These are phyloP conservation scores for Acanthococcus lagerstroemiae DNA, from an alignment of 2,888 invertebrate genomes.

Conservation along the genomic window DNA sequence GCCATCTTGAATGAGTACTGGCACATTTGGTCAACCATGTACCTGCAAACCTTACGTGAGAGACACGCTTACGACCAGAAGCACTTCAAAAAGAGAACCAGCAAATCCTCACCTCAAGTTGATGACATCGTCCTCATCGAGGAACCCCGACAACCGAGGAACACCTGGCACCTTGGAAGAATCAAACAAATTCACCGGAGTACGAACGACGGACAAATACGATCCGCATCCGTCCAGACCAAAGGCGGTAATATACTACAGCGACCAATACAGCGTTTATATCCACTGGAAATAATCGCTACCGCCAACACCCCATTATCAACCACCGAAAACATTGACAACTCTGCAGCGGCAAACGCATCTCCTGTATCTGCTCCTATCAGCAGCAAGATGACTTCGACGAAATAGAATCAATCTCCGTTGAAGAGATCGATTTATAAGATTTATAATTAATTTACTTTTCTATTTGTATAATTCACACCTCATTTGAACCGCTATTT, in stretches of 20 bases:
- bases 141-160: neutral
- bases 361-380: neutral
- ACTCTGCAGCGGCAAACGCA: neutral
- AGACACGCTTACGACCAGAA: neutral
- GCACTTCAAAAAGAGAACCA: neutral
- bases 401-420: neutral
- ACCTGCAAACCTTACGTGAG: neutral
- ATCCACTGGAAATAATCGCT: neutral
- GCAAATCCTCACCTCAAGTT: neutral
- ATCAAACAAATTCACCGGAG: neutral
- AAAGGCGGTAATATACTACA: neutral
- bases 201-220: neutral
- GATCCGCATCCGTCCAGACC: neutral
- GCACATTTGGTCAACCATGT: neutral
- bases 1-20: neutral
- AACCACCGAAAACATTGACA: too few species aligned
- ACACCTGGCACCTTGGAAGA: neutral
- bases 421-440: neutral
- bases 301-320: too few species aligned
- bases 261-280: neutral
- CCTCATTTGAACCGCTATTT: neutral
- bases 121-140: neutral
- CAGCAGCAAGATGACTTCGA: neutral
- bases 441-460: neutral
- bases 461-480: neutral